phyloP scores from a whole-genome alignment of 2,113 vertebrate genomes.

The Paracyprichromis sp. region DNA sequence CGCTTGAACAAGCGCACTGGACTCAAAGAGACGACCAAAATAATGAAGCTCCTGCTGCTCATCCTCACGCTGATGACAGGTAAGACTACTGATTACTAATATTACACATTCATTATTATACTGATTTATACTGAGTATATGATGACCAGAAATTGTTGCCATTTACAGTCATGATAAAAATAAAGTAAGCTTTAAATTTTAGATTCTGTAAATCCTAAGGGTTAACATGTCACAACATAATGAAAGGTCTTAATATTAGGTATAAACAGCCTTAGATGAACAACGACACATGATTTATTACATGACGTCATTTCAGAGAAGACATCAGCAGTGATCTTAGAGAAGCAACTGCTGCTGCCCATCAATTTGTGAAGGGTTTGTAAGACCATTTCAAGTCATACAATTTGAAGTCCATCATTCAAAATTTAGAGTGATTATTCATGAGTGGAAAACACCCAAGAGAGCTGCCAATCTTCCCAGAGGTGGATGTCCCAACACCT shows the following conservation, averaged over 20 bases:
- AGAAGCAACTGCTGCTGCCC: not conserved
- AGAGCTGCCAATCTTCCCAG: not conserved
- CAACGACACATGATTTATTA: not conserved
- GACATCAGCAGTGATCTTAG: not conserved
- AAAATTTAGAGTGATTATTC: not conserved
- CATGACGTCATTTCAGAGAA: rapidly evolving
- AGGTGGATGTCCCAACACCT: not conserved
- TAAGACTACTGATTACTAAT: not conserved
- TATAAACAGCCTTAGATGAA: not conserved
- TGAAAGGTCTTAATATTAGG: not conserved
- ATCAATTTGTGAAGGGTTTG: not conserved
- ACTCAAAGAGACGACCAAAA: not conserved
- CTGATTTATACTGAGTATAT: not conserved
- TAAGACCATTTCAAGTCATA: rapidly evolving
- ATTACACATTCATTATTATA: not conserved
- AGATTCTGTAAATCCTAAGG: not conserved
- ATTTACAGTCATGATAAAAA: not conserved
- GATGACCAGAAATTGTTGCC: not conserved
- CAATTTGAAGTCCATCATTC: not conserved
- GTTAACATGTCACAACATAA: not conserved
- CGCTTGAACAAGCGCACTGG: not conserved
- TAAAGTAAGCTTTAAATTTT: rapidly evolving
- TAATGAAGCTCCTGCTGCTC: not conserved
- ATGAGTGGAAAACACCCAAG: rapidly evolving
- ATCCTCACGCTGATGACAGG: not conserved